Evolutionary conservation across 1,140 invertebrate genomes (phyloP).

Genomic region (Macrobrachium nipponense): DNA sequence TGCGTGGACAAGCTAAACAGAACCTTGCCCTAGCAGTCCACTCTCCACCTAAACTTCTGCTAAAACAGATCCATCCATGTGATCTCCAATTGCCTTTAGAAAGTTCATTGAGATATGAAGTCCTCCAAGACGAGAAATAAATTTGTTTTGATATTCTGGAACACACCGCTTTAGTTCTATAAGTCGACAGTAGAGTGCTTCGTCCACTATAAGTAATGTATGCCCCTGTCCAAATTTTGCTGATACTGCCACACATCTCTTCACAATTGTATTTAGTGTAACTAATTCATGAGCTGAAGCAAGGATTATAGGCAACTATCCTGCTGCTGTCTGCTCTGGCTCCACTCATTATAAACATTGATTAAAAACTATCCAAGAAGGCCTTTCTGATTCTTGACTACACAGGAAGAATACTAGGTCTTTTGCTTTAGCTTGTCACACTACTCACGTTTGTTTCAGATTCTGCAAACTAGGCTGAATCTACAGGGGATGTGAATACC

Average conservation of each 20-base stretch:
- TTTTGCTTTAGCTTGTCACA: constrained; percentile 7
- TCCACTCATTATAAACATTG: not conserved
- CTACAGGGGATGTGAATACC: not conserved
- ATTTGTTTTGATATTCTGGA: not conserved
- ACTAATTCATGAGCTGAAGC: constrained; percentile 14
- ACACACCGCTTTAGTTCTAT: constrained; percentile 41
- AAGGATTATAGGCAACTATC: constrained; percentile 8
- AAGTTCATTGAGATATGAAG: constrained; percentile 30
- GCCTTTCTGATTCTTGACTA: not conserved
- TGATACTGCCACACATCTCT: not conserved
- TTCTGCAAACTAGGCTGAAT: not conserved
- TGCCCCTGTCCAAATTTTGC: not conserved
- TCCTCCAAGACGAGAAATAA: constrained; percentile 35
- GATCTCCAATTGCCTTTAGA: constrained; percentile 11
- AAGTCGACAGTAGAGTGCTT: constrained; percentile 3
- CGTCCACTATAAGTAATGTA: constrained; percentile 25
- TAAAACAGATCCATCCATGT: constrained; percentile 12
- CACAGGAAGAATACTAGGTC: constrained; percentile 21
- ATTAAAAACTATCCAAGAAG: constrained; percentile 19
- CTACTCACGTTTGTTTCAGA: not conserved
- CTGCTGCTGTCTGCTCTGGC: constrained; percentile 21
- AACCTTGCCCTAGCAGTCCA: constrained; percentile 9
- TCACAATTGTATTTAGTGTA: constrained; percentile 17
- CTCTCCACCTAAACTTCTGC: constrained; percentile 30
- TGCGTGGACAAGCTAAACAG: not conserved